Evolutionary conservation across 2,113 vertebrate genomes (phyloP).

Genomic region (Monarcha castaneiventris): DNA sequence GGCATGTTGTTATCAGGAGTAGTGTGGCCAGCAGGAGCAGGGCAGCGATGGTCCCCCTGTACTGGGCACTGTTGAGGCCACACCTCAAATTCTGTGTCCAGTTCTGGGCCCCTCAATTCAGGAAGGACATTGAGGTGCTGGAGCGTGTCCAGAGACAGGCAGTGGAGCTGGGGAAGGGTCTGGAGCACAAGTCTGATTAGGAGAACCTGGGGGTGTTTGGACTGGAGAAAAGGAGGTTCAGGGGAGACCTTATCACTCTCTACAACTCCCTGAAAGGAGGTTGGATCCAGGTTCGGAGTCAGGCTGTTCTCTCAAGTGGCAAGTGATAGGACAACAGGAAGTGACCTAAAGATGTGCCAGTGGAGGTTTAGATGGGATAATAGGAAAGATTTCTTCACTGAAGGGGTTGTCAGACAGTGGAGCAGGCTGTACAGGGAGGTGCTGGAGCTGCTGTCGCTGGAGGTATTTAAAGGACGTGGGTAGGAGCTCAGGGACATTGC

Average conservation of each 20-base stretch:
- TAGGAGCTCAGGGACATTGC: neutral
- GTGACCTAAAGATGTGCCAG: neutral
- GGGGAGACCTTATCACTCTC: neutral
- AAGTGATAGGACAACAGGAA: neutral
- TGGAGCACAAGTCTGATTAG: neutral
- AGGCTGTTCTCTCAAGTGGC: neutral
- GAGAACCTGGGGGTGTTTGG: neutral
- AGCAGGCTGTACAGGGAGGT: neutral
- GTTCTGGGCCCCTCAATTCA: neutral
- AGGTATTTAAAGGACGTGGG: neutral
- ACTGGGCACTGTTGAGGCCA: neutral
- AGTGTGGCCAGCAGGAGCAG: neutral
- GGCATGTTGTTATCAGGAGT: neutral
- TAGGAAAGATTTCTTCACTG: neutral
- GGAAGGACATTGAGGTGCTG: neutral
- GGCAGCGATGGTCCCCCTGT: neutral
- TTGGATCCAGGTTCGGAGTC: accelerated
- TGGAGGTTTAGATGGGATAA: neutral
- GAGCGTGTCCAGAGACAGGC: neutral
- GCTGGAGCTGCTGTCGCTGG: neutral
- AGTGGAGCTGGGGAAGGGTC: neutral
- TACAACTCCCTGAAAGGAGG: neutral
- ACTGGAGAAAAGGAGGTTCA: neutral
- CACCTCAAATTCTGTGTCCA: accelerated
- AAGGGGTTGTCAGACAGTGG: neutral